Evolutionary conservation across 2,888 invertebrate species (phyloP).

Genomic region (Sericinus montela): DNA sequence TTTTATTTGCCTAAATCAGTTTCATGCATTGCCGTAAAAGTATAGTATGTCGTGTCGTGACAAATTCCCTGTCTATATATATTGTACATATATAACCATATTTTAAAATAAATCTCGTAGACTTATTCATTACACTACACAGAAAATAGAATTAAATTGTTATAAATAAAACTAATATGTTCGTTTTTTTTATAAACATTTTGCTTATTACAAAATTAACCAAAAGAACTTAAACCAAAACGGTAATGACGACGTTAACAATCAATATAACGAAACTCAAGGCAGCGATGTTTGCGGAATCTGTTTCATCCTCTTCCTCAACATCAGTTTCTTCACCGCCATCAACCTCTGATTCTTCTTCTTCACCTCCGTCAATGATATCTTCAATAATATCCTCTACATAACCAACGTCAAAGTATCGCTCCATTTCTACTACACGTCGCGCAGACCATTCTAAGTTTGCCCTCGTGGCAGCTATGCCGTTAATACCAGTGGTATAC

Average conservation of each 20-base stretch:
- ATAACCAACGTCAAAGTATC: constrained; percentile 55
- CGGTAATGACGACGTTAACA: constrained; percentile 38
- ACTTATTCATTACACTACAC: too few species aligned
- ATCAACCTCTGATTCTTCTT: constrained; percentile 8
- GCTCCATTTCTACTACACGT: constrained; percentile 43
- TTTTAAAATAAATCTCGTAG: too few species aligned
- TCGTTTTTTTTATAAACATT: too few species aligned
- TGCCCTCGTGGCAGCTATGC: constrained; percentile 36
- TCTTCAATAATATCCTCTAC: constrained; percentile 39
- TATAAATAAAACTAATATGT: too few species aligned
- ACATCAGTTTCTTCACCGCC: constrained; percentile 6
- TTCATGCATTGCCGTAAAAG: too few species aligned
- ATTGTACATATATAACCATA: too few species aligned
- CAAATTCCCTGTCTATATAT: too few species aligned
- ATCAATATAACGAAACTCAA: constrained; percentile 48
- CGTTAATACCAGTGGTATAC: constrained; percentile 38
- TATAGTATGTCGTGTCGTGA: too few species aligned
- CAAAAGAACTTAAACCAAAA: constrained; percentile 24
- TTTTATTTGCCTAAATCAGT: too few species aligned
- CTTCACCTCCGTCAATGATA: constrained; percentile 20
- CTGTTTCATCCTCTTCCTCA: constrained; percentile 15
- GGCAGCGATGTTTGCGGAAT: constrained; percentile 45
- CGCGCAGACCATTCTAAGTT: constrained; percentile 47
- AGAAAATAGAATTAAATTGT: too few species aligned
- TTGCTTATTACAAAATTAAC: too few species aligned